Conservation (phyloP, 2,113 vertebrate species). For the Mesitornis unicolor region DNA sequence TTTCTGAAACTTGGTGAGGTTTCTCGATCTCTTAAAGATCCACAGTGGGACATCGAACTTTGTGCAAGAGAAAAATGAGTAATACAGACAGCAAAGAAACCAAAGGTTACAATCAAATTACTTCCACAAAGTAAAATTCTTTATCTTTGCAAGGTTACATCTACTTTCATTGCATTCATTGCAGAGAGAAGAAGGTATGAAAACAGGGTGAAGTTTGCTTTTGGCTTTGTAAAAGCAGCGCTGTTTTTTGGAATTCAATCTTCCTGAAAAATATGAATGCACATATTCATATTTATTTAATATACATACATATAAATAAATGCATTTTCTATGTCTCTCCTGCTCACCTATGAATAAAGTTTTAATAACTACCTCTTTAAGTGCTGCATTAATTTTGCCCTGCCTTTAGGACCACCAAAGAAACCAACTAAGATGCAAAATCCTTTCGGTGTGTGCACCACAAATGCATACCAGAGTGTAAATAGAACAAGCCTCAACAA, state of each 20-base stretch:
- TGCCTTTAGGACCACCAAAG: slow-evolving; percentile 41
- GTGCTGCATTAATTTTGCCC: neutral
- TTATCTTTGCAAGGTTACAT: neutral
- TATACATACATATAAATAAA: neutral
- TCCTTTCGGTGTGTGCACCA: neutral
- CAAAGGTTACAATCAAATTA: neutral
- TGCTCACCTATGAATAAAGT: neutral
- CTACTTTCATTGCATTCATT: neutral
- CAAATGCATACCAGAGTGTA: neutral
- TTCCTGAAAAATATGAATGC: neutral
- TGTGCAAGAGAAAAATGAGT: neutral
- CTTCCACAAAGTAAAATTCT: neutral
- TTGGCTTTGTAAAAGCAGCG: neutral
- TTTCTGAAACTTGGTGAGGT: neutral
- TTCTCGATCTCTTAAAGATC: neutral
- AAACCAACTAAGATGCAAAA: slow-evolving; percentile 28
- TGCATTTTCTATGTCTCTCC: neutral
- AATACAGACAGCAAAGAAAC: neutral
- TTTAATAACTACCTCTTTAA: slow-evolving; percentile 27
- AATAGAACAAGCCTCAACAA: slow-evolving; percentile 48
- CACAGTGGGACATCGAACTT: neutral
- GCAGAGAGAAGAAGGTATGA: neutral
- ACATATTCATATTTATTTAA: slow-evolving; percentile 2
- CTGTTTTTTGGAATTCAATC: neutral
- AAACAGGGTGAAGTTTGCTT: neutral